A percentile compares a stretch with the other conserved stretches of the same genome.
phyloP scores from a whole-genome alignment of 2,113 vertebrate species.

The Puma concolor region DNA sequence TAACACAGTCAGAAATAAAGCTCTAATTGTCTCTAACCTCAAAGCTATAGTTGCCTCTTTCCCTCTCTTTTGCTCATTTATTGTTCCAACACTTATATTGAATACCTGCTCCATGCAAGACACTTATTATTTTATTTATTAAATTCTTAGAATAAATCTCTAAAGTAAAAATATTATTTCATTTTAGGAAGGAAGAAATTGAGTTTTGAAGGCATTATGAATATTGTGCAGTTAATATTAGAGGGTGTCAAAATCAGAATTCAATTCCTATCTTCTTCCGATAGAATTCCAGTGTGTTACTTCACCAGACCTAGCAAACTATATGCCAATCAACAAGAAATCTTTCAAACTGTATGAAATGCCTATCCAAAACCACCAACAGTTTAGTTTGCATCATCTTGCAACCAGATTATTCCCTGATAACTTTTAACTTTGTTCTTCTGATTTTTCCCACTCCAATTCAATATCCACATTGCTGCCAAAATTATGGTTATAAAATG shows the following conservation, averaged over 20 bases:
- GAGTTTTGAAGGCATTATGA: neutral
- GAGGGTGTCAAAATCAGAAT: neutral
- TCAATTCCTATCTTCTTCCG: neutral
- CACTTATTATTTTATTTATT: neutral
- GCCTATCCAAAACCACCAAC: neutral
- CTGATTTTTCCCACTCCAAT: neutral
- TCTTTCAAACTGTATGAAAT: neutral
- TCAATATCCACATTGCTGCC: neutral
- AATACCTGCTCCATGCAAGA: neutral
- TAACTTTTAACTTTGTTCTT: neutral
- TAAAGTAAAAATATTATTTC: neutral
- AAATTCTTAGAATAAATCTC: neutral
- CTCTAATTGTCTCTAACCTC: neutral
- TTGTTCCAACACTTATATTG: neutral
- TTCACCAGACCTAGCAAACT: neutral
- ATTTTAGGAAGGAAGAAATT: neutral
- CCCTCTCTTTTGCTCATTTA: neutral
- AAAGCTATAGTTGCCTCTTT: neutral
- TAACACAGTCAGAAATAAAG: neutral
- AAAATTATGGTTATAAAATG: neutral
- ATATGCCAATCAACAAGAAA: neutral
- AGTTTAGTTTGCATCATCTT: neutral
- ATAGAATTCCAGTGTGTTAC: neutral
- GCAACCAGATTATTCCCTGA: neutral
- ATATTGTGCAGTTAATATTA: neutral